These are phyloP conservation scores for Pavo muticus DNA, from an alignment of 2,113 vertebrate species.

Conservation along the genomic window DNA sequence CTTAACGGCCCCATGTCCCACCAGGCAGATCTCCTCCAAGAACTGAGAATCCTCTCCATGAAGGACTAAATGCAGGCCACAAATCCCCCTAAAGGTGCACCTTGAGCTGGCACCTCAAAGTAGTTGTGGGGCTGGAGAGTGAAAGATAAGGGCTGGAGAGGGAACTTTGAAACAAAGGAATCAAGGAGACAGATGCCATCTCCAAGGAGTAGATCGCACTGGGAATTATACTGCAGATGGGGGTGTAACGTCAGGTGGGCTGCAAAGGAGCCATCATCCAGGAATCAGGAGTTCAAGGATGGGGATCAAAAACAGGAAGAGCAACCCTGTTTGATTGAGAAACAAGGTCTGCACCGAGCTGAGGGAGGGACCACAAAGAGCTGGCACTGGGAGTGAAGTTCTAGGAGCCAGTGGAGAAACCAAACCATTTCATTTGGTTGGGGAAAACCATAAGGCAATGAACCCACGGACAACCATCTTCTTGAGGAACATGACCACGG, in stretches of 20 bases:
- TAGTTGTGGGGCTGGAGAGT: not conserved
- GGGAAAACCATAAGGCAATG: not conserved
- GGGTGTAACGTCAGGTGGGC: not conserved
- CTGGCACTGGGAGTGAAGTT: not conserved
- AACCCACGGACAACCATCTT: fast-evolving
- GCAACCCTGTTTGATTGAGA: not conserved
- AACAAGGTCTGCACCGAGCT: not conserved
- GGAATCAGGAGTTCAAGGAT: not conserved
- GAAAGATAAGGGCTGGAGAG: not conserved
- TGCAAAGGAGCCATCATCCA: not conserved
- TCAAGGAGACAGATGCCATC: not conserved
- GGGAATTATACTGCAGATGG: not conserved
- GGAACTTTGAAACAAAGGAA: not conserved
- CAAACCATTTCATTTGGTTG: not conserved
- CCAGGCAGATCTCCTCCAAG: not conserved
- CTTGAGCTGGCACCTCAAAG: not conserved
- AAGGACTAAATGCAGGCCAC: not conserved
- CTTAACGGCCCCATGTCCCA: not conserved
- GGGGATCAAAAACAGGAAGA: not conserved
- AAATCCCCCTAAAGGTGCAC: not conserved
- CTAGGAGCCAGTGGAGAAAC: not conserved
- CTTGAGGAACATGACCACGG: not conserved
- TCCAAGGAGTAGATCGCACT: not conserved
- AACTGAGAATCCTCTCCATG: not conserved
- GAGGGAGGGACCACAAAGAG: not conserved